Percentiles rank a stretch among this genome's conserved stretches.
Conservation (phyloP, 2,888 invertebrate species). For the Thereva nobilitata region DNA sequence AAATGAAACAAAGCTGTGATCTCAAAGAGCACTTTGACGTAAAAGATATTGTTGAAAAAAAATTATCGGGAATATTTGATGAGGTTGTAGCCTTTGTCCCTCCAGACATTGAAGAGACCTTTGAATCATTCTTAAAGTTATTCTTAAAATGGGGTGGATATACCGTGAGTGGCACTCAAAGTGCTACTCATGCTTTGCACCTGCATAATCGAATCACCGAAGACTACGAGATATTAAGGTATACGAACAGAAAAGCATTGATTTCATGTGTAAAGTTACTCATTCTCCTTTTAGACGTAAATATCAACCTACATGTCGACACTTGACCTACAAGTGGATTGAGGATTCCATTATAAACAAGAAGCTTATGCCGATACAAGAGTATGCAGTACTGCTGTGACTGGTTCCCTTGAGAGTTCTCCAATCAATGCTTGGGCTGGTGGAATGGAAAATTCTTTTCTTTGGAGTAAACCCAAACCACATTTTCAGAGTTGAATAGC, state of each 20-base stretch:
- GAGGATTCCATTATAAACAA: conserved; percentile 47
- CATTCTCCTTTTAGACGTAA: conserved; percentile 45
- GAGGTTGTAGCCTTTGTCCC: conserved; percentile 41
- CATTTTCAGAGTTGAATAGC: too few species aligned
- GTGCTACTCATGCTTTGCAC: conserved; percentile 46
- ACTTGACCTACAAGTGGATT: conserved; percentile 52
- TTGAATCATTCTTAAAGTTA: conserved; percentile 11
- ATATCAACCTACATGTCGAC: conserved; percentile 50
- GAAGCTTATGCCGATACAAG: conserved; percentile 34
- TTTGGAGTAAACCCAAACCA: too few species aligned
- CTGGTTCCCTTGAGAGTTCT: not conserved
- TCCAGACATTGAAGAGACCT: conserved; percentile 14
- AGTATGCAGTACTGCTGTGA: conserved; percentile 39
- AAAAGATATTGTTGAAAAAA: conserved; percentile 16
- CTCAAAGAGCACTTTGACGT: conserved; percentile 14
- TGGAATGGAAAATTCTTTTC: not conserved
- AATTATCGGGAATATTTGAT: conserved; percentile 36
- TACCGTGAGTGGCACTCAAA: conserved; percentile 46
- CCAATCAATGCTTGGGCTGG: not conserved
- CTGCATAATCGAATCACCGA: conserved; percentile 37
- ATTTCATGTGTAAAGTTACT: conserved; percentile 22
- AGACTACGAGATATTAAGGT: conserved; percentile 37
- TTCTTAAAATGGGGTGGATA: conserved; percentile 47
- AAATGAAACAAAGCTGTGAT: not conserved
- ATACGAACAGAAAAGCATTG: conserved; percentile 32